These are phyloP conservation scores for Molossus alvarezi DNA, from an alignment of 2,797 vertebrate species.

Conservation along the genomic window DNA sequence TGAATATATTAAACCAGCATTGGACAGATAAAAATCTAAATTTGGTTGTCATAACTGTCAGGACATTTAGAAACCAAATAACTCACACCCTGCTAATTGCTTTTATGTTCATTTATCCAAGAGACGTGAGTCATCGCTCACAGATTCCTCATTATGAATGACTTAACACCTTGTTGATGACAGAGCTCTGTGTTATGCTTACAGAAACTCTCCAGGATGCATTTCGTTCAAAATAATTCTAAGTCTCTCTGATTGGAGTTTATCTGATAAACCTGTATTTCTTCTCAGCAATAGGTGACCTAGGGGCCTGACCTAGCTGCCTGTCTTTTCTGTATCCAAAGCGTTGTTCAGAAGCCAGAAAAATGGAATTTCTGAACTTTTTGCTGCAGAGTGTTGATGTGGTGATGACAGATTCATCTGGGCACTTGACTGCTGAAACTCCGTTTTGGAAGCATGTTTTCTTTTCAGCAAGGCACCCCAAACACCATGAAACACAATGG, in stretches of 20 bases:
- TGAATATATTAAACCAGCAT: conserved; percentile 84
- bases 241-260: conserved; percentile 77
- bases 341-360: conserved; percentile 46
- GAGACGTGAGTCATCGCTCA: conserved; percentile 89
- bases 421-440: conserved; percentile 47
- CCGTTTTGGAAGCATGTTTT: background rate
- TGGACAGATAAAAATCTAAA: conserved; percentile 89
- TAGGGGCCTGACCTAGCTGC: conserved; percentile 19
- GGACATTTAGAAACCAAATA: conserved; percentile 90
- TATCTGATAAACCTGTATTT: conserved; percentile 74
- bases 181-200: conserved; percentile 79
- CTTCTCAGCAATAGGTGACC: conserved; percentile 67
- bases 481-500: background rate
- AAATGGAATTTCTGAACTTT: conserved; percentile 71
- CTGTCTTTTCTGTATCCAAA: conserved; percentile 55
- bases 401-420: conserved; percentile 79
- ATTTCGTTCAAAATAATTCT: conserved; percentile 75
- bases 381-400: conserved; percentile 7
- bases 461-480: conserved; percentile 41
- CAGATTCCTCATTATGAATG: conserved; percentile 87
- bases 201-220: conserved; percentile 75
- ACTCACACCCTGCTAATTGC: conserved; percentile 91
- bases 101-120: conserved; percentile 90
- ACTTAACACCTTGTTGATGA: conserved; percentile 80
- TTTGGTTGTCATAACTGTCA: conserved; percentile 90